Evolutionary conservation across 2,888 invertebrate species (phyloP).

Genomic region (Cheiracanthium punctorium): DNA sequence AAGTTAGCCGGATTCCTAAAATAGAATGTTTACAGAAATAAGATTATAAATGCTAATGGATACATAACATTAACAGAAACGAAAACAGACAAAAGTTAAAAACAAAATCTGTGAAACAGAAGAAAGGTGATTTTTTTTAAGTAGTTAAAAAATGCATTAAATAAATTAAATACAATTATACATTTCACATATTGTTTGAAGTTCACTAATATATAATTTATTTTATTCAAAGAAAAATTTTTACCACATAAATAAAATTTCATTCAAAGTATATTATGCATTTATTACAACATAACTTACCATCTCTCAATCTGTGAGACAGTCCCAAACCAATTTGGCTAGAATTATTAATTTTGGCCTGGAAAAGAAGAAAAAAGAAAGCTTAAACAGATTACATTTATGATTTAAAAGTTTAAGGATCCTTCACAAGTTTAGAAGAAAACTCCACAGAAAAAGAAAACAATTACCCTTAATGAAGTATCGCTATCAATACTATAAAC

Average conservation of each 20-base stretch:
- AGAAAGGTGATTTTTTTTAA: neutral
- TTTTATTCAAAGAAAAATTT: too few relatives aligned
- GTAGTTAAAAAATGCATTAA: too few relatives aligned
- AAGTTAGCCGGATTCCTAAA: constrained; percentile 90
- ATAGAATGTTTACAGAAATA: neutral
- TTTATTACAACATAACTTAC: constrained; percentile 75
- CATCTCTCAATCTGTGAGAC: constrained; percentile 92
- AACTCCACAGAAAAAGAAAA: neutral
- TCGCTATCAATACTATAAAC: constrained; percentile 90
- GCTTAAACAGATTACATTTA: neutral
- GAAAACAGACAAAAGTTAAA: neutral
- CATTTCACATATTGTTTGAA: too few relatives aligned
- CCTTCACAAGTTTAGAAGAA: neutral
- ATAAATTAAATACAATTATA: too few relatives aligned
- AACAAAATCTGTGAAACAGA: constrained; percentile 9
- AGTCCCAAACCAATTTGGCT: constrained; percentile 96
- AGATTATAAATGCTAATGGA: neutral
- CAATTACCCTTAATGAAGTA: constrained; percentile 81
- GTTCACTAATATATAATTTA: too few relatives aligned
- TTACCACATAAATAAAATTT: too few relatives aligned
- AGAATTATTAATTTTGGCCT: constrained; percentile 96
- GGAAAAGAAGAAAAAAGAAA: constrained; percentile 73
- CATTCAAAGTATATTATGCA: too few relatives aligned
- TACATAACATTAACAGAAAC: neutral
- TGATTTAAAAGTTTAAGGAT: too few relatives aligned